Conservation (phyloP, 2,113 vertebrate species). For the Aphelocoma coerulescens region DNA sequence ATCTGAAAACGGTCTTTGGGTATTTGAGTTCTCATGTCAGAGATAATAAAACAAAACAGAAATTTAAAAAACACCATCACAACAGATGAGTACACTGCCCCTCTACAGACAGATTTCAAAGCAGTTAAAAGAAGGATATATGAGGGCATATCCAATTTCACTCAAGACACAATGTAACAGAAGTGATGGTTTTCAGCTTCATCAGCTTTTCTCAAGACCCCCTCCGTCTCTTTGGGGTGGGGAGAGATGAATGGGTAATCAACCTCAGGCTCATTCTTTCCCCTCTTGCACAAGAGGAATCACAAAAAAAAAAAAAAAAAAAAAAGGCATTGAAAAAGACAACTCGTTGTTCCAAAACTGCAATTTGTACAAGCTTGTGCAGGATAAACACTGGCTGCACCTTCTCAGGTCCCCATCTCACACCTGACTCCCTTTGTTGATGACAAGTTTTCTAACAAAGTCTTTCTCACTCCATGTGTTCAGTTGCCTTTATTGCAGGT, state of each 20-base stretch:
- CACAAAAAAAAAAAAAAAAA: background rate
- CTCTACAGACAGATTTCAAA: background rate
- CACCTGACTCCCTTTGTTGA: background rate
- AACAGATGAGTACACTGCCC: background rate
- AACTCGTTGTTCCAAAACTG: background rate
- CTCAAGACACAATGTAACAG: background rate
- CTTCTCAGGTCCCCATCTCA: background rate
- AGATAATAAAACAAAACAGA: background rate
- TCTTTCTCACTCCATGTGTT: background rate
- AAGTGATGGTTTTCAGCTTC: background rate
- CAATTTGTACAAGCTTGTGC: background rate
- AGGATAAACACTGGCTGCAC: background rate
- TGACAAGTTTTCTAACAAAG: background rate
- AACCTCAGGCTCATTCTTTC: background rate
- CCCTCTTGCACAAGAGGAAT: background rate
- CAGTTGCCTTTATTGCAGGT: background rate
- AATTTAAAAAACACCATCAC: background rate
- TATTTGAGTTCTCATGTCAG: background rate
- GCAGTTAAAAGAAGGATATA: background rate
- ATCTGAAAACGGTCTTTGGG: background rate
- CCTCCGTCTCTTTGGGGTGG: background rate
- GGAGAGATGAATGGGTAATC: background rate
- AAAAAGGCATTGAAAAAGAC: background rate
- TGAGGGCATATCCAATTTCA: background rate
- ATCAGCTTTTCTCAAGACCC: background rate